Evolutionary conservation across 2,888 invertebrate species (phyloP), one percentile per base, ranked within the genome.

Genomic region (Orthonychiurus folsomi): DNA sequence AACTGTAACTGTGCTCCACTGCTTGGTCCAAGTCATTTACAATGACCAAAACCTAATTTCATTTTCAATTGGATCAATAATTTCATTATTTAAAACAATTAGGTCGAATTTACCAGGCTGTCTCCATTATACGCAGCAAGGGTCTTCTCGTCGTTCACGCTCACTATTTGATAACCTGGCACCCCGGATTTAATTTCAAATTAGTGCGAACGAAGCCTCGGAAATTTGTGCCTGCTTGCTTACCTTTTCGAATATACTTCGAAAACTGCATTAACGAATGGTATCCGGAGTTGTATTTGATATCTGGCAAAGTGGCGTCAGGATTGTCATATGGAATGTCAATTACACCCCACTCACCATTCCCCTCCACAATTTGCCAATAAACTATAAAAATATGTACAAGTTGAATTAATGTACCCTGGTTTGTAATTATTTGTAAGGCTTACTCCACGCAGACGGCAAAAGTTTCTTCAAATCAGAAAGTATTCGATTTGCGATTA

Each of bases 361-460:
- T 47, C 20, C 61, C 63, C 64, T 71, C 72, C 57, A 72, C 64
- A 18, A 50, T 68, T 67, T 71, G 72, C 72, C 72, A 72, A 48
- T 72, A 72, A 53, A 67, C 72, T 72, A 21, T 20, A 24, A 5
- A 5, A 50, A 59, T n/a, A 20, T 26, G 25, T 24, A 59, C 27
- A 15, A 48, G 20, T 58, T 5, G 21, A 3, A 58, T 58, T 58
- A 3, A 2, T 20, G 12, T 48, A 2, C 20, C 21, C 21, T 9
- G n/a, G 20, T 50, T 26, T 25, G 9, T 12, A 28, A 21, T 2
- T 23, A 47, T 54, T 21, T 5, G n/a, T 59, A 50, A 50, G 3
- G 3, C 25, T 65, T 66, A 72, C 72, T 64, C 72, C 72, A 72
- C n/a, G 72, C 72, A 3, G 70, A 69, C 9, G 70, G 69, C 2